Conservation (phyloP, 2,113 vertebrate species). For the Gorsachius goisagi region DNA sequence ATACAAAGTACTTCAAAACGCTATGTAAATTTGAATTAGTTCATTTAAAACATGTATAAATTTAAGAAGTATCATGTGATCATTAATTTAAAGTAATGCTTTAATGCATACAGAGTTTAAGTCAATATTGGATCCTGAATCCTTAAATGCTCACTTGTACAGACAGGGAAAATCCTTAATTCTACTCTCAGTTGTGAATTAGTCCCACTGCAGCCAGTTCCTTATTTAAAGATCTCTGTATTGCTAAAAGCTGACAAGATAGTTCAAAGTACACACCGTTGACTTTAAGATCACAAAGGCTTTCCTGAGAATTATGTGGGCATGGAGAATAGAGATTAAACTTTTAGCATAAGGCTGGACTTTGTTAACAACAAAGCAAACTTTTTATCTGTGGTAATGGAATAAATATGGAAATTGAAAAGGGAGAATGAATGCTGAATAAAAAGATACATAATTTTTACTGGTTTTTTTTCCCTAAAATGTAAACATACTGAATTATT, state of each 20-base stretch:
- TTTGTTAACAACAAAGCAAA: neutral
- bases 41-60: neutral
- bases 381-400: neutral
- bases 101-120: neutral
- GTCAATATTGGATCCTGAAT: neutral
- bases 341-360: neutral
- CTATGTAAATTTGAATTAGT: neutral
- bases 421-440: neutral
- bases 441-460: neutral
- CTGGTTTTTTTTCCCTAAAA: neutral
- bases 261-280: neutral
- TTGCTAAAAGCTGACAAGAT: neutral
- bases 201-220: neutral
- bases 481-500: conserved; percentile 26
- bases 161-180: neutral
- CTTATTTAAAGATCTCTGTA: neutral
- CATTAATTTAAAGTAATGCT: neutral
- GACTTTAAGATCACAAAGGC: neutral
- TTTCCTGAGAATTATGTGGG: neutral
- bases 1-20: neutral
- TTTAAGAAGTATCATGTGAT: neutral
- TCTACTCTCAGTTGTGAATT: neutral
- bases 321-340: neutral
- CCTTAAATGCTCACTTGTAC: neutral
- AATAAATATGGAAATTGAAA: neutral